These are phyloP conservation scores for Rosalia funebris DNA, from an alignment of 2,888 invertebrate species.

Conservation along the genomic window DNA sequence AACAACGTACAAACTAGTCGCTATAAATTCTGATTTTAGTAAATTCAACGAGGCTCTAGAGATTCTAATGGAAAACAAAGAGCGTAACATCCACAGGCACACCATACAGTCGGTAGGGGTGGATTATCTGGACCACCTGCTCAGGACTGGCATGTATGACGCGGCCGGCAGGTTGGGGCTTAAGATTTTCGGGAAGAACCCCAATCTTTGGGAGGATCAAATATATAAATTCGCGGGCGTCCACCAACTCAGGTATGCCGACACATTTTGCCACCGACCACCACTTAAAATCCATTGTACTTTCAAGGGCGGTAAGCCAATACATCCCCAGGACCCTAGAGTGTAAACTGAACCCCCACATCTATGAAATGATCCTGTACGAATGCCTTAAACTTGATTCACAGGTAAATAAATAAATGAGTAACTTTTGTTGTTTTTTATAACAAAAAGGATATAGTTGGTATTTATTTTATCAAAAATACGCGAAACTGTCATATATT, in stretches of 20 bases:
- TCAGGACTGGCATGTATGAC: conserved; percentile 76
- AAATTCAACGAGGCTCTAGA: conserved; percentile 88
- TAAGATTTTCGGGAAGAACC: conserved; percentile 83
- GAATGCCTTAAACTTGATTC: conserved; percentile 90
- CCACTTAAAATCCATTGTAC: too few species aligned
- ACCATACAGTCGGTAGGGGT: conserved; percentile 74
- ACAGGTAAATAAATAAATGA: conserved; percentile 65
- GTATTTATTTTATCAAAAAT: too few species aligned
- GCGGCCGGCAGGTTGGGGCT: conserved; percentile 88
- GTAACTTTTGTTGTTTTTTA: too few species aligned
- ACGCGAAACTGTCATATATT: too few species aligned
- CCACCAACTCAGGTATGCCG: conserved; percentile 76
- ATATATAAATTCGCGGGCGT: conserved; percentile 88
- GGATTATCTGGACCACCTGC: conserved; percentile 84
- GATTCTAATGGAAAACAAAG: conserved; percentile 77
- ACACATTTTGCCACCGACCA: too few species aligned
- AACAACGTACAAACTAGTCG: too few species aligned
- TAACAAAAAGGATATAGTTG: too few species aligned
- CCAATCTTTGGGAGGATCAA: conserved; percentile 90
- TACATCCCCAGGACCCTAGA: conserved; percentile 82
- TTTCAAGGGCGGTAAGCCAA: conserved; percentile 74
- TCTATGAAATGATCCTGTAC: conserved; percentile 94
- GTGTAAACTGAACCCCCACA: conserved; percentile 79
- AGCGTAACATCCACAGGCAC: conserved; percentile 66
- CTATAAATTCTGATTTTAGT: too few species aligned